phyloP scores from a whole-genome alignment of 2,888 invertebrate genomes.

The Euzetes globulus region DNA sequence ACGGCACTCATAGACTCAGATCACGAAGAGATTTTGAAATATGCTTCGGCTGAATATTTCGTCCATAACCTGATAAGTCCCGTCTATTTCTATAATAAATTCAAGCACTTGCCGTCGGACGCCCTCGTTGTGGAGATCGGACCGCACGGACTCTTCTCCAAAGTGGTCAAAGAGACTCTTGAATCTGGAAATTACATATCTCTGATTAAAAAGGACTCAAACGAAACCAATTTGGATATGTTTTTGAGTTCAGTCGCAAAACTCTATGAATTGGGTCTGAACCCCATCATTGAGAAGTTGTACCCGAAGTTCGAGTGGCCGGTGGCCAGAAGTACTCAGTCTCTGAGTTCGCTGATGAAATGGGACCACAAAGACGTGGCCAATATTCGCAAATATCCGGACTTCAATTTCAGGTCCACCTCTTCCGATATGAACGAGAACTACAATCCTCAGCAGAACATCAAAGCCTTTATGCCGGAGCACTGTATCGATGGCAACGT shows the following conservation, averaged over 20 bases:
- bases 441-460: constrained; percentile 37
- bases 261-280: constrained; percentile 68
- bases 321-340: constrained; percentile 82
- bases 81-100: constrained; percentile 81
- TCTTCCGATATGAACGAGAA: constrained; percentile 56
- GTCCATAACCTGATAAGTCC: constrained; percentile 90
- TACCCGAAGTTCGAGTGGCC: constrained; percentile 60
- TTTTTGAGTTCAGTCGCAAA: constrained; percentile 71
- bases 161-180: constrained; percentile 69
- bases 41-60: constrained; percentile 85
- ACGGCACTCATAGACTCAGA: constrained; percentile 77
- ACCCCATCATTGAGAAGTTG: constrained; percentile 63
- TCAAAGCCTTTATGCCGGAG: constrained; percentile 58
- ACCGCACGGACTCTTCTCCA: constrained; percentile 81
- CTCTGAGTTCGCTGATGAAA: constrained; percentile 71
- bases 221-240: constrained; percentile 53
- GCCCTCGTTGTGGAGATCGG: constrained; percentile 88
- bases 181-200: constrained; percentile 57
- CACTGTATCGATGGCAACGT: constrained; percentile 55
- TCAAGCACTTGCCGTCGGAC: constrained; percentile 72
- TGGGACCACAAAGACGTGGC: constrained; percentile 72
- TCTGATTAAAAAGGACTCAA: constrained; percentile 65
- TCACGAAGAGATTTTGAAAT: constrained; percentile 61
- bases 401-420: constrained; percentile 36
- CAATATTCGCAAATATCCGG: constrained; percentile 43